A percentile compares a stretch with the other conserved stretches of the same genome.
These are phyloP conservation scores for Todiramphus saurophagus DNA, from an alignment of 2,113 vertebrate genomes.

Conservation along the genomic window DNA sequence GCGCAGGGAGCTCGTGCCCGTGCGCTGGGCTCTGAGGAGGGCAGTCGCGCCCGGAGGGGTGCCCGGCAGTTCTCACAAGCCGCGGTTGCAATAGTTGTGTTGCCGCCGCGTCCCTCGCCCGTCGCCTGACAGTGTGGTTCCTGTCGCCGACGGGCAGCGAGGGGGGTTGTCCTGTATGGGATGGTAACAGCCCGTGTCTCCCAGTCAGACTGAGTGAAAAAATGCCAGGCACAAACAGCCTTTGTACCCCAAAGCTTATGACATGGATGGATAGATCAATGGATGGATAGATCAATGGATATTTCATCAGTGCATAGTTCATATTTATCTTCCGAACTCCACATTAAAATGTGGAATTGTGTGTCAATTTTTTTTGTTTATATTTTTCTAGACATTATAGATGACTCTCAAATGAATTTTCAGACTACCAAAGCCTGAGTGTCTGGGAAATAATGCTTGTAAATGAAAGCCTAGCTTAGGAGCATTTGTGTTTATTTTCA, in stretches of 20 bases:
- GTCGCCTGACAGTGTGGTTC: accelerated
- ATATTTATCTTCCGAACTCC: neutral
- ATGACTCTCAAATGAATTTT: neutral
- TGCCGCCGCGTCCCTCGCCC: too few relatives aligned
- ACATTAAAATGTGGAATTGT: neutral
- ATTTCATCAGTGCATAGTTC: neutral
- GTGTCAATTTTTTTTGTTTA: neutral
- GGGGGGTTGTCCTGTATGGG: neutral
- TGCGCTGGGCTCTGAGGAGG: neutral
- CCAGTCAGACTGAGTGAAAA: neutral
- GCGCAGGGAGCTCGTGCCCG: neutral
- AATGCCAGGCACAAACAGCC: neutral
- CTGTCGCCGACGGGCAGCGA: too few relatives aligned
- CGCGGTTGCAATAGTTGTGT: accelerated
- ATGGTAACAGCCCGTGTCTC: neutral
- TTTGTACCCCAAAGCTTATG: neutral
- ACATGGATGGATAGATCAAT: neutral
- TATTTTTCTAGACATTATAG: neutral
- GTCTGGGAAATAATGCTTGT: neutral
- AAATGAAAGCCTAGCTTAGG: neutral
- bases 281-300: neutral
- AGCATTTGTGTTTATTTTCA: neutral
- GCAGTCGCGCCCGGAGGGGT: neutral
- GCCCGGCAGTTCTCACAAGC: neutral
- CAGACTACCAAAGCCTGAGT: neutral